Percentiles rank a stretch among this genome's conserved stretches.
Conservation (phyloP, 2,888 invertebrate species). For the Nymphalis polychloros region DNA sequence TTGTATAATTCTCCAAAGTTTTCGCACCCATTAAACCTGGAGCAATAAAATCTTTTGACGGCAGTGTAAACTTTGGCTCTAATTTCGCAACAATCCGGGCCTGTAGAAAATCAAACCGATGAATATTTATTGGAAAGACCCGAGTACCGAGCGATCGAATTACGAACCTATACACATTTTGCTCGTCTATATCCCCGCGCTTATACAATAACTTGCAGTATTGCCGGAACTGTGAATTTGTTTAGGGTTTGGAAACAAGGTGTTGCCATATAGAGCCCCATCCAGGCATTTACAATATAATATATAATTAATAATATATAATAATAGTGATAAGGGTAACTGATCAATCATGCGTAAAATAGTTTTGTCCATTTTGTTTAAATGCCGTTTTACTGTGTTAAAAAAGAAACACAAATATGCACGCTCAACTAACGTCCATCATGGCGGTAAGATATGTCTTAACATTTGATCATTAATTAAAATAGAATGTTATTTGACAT, state of each 20-base stretch:
- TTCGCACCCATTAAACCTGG: constrained; percentile 29
- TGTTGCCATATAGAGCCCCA: not conserved
- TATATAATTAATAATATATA: too few species aligned
- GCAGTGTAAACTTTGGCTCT: constrained; percentile 46
- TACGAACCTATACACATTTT: constrained; percentile 41
- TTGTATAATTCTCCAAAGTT: constrained; percentile 29
- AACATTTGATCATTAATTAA: too few species aligned
- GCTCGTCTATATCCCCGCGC: not conserved
- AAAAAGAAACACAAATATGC: too few species aligned
- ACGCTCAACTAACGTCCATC: too few species aligned
- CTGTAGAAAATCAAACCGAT: constrained; percentile 58
- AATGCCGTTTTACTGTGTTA: too few species aligned
- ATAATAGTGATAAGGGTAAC: too few species aligned
- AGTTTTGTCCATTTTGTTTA: too few species aligned
- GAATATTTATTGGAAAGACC: constrained; percentile 59
- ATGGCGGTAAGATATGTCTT: too few species aligned
- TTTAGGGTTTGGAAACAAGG: not conserved
- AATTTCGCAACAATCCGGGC: constrained; percentile 51
- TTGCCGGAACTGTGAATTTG: too few species aligned
- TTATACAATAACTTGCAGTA: too few species aligned
- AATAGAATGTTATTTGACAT: too few species aligned
- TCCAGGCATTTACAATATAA: not conserved
- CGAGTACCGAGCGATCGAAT: constrained; percentile 49
- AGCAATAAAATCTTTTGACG: constrained; percentile 43
- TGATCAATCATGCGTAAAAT: too few species aligned